Percentiles rank a stretch among this genome's conserved stretches.
These are phyloP conservation scores for Atlantisia rogersi DNA, from an alignment of 2,113 vertebrate species.

Conservation along the genomic window DNA sequence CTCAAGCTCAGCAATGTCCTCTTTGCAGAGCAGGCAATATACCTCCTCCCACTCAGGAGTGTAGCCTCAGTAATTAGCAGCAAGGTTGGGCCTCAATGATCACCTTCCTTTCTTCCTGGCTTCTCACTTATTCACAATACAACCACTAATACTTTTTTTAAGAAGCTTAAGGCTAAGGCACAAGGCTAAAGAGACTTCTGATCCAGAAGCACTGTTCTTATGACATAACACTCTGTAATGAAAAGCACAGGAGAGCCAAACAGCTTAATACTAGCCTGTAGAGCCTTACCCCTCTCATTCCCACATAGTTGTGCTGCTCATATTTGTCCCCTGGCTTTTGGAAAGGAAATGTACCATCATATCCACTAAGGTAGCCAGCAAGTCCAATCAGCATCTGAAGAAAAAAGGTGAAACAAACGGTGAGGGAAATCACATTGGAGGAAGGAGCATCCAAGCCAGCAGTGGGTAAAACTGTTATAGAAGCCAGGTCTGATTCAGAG, in stretches of 20 bases:
- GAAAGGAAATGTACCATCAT: constrained; percentile 94
- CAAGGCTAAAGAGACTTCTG: background rate
- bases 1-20: background rate
- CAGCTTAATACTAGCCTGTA: background rate
- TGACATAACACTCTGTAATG: background rate
- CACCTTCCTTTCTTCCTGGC: background rate
- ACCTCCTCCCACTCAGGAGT: background rate
- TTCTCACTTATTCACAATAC: background rate
- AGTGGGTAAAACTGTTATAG: background rate
- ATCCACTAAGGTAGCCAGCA: constrained; percentile 93
- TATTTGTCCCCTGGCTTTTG: constrained; percentile 94
- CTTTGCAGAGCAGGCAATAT: background rate
- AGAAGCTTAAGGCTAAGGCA: background rate
- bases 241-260: background rate
- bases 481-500: background rate
- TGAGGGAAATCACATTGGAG: background rate
- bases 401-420: background rate
- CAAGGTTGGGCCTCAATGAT: background rate
- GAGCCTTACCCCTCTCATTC: constrained; percentile 96
- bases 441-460: background rate
- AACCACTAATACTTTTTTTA: background rate
- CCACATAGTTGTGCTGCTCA: constrained; percentile 90
- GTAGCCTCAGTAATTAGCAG: background rate
- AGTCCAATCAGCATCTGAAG: constrained; percentile 95
- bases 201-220: background rate